Percentiles rank a stretch among this genome's conserved stretches.
Evolutionary conservation across 1,140 invertebrate species (phyloP).

Genomic region (Panagrolaimus sp.): DNA sequence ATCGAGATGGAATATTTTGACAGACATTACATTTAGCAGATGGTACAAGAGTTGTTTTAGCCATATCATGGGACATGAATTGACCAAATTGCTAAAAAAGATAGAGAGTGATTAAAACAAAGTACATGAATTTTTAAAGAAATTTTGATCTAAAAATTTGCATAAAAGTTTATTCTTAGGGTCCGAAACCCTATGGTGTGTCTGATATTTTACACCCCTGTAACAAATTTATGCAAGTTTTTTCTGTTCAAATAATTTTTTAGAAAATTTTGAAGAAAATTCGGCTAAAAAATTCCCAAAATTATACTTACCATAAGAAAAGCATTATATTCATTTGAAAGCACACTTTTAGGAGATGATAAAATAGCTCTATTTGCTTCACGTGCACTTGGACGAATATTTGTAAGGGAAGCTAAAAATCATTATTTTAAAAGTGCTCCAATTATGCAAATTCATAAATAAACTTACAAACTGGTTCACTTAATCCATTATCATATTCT

Average conservation of each 20-base stretch:
- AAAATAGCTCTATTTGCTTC: constrained; percentile 48
- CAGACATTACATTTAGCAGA: constrained; percentile 57
- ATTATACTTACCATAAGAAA: constrained; percentile 41
- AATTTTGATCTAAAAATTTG: too few species aligned
- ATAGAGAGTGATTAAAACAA: too few species aligned
- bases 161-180: too few species aligned
- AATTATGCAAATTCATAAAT: neutral
- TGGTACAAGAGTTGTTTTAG: constrained; percentile 56
- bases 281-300: too few species aligned
- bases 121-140: too few species aligned
- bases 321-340: constrained; percentile 46
- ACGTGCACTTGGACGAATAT: constrained; percentile 44
- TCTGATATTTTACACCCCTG: too few species aligned
- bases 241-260: too few species aligned
- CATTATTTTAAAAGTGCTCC: constrained; percentile 15
- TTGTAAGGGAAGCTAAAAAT: constrained; percentile 36
- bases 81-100: constrained; percentile 49
- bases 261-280: too few species aligned
- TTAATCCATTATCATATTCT: constrained; percentile 54
- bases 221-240: too few species aligned
- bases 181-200: too few species aligned
- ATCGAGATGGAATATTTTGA: constrained; percentile 54
- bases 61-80: constrained; percentile 57
- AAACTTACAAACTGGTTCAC: constrained; percentile 54
- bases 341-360: constrained; percentile 49